These are phyloP conservation scores for Petrophora chlorosata DNA, from an alignment of 2,888 invertebrate species.

Conservation along the genomic window DNA sequence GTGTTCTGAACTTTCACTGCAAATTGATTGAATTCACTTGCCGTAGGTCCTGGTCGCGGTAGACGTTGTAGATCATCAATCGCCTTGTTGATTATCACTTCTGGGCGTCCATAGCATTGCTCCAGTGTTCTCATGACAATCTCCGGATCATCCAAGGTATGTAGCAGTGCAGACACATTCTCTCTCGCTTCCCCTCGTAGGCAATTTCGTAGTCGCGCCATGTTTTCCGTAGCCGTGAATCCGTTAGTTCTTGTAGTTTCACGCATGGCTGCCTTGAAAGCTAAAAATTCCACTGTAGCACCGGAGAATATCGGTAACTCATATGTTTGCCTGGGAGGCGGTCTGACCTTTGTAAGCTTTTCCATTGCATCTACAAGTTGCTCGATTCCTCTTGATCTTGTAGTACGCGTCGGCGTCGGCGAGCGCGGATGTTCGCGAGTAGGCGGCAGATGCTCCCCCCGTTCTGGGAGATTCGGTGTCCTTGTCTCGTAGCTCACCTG, in stretches of 20 bases:
- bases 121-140: constrained; percentile 32
- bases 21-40: constrained; percentile 26
- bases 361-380: neutral
- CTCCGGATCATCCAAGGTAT: constrained; percentile 22
- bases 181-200: constrained; percentile 27
- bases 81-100: constrained; percentile 25
- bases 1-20: constrained; percentile 22
- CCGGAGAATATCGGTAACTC: neutral
- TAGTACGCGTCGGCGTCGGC: neutral
- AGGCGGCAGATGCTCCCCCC: neutral
- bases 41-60: constrained; percentile 17
- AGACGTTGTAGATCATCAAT: constrained; percentile 25
- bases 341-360: neutral
- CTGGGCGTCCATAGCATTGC: constrained; percentile 34
- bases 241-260: neutral
- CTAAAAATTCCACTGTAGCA: neutral
- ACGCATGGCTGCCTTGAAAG: neutral
- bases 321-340: neutral
- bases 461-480: neutral
- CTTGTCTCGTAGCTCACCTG: too few relatives aligned
- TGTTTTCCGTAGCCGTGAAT: constrained; percentile 17
- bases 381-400: too few relatives aligned
- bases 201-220: constrained; percentile 19
- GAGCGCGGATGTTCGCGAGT: neutral
- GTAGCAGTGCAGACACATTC: constrained; percentile 13